Evolutionary conservation across 2,113 vertebrate genomes (phyloP), one percentile per base, ranked within the genome.

Genomic region (Edolisoma coerulescens): DNA sequence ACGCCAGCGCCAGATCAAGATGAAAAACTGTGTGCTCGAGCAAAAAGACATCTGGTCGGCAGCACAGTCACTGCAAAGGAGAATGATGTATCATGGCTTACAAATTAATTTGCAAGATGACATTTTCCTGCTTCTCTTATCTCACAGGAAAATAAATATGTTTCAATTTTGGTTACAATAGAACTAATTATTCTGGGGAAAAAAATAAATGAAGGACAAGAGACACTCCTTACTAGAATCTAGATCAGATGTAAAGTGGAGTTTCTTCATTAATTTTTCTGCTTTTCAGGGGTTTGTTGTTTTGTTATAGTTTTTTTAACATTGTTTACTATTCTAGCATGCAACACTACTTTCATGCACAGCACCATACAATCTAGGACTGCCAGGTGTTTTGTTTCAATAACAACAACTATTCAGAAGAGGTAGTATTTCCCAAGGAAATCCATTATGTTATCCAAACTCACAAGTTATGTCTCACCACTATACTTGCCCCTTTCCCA

Each of bases 381-480:
- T 49, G 7, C 23, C 53, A 73, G 19, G 8, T 67, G 53, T 27
- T 84, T 11, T 54, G 16, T 30, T 63, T 70, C 16, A 85, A 6
- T 59, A 73, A 59, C 32, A 61, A 20, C 32, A 88, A 32, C 53
- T 53, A 70, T 33, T 75, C 41, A 32, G 16, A 82, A 93, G 33
- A 6, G 8, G 22, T 41, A 60, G 53, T 21, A 74, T 79, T 89
- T 78, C 60, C 68, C 14, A 54, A 54, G 16, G 56, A 96, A 78
- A 79, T 39, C 14, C 16, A 60, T 71, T 59, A 50, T 22, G 32
- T 15, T 59, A 59, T 26, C 37, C 37, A 21, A 76, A 88, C 35
- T 75, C 0, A 0, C 14, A 45, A 7, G 14, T 54, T 75, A 22
- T 1, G 1, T 39, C 56, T 63, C 21, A 6, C 17, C 54, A 63